A percentile compares a stretch with the other conserved stretches of the same genome.
These are phyloP conservation scores for Austrofundulus limnaeus DNA, from an alignment of 2,113 vertebrate genomes.

Conservation along the genomic window DNA sequence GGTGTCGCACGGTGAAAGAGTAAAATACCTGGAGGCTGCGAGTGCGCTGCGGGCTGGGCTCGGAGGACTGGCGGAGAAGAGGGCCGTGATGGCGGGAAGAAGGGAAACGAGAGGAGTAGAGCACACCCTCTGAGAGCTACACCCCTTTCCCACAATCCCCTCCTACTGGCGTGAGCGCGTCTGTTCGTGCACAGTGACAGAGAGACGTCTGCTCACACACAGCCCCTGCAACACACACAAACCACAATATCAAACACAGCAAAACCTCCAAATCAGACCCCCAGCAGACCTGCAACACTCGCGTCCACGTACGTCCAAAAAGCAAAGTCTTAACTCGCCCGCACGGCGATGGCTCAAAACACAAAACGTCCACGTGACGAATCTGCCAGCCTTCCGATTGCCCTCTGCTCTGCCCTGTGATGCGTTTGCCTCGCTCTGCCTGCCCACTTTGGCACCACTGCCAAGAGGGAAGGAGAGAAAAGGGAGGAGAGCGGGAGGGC, in stretches of 20 bases:
- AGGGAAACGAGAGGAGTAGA: slow-evolving; percentile 75
- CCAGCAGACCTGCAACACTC: slow-evolving; percentile 26
- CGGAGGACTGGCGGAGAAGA: slow-evolving; percentile 73
- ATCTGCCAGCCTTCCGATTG: slow-evolving; percentile 69
- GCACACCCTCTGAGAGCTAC: slow-evolving; percentile 76
- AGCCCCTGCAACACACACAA: slow-evolving; percentile 41
- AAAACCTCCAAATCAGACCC: slow-evolving; percentile 31
- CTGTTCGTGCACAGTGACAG: slow-evolving; percentile 70
- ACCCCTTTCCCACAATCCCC: slow-evolving; percentile 77
- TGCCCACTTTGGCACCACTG: slow-evolving; percentile 77
- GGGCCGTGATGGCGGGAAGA: slow-evolving; percentile 79
- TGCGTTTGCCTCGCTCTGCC: slow-evolving; percentile 69
- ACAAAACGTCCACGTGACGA: slow-evolving; percentile 59
- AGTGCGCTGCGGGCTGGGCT: slow-evolving; percentile 68
- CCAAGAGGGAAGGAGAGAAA: slow-evolving; percentile 71
- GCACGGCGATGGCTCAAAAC: slow-evolving; percentile 45
- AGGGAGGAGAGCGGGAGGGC: slow-evolving; percentile 45
- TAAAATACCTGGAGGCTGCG: slow-evolving; percentile 74
- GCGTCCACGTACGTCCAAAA: slow-evolving; percentile 27
- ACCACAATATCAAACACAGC: slow-evolving; percentile 35
- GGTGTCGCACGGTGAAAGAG: slow-evolving; percentile 62
- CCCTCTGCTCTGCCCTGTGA: slow-evolving; percentile 75
- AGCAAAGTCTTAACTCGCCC: slow-evolving; percentile 24
- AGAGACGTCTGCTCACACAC: slow-evolving; percentile 67
- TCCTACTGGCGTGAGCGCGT: slow-evolving; percentile 76